These are phyloP conservation scores for Toxotes jaculatrix DNA, from an alignment of 2,113 vertebrate species.

Conservation along the genomic window DNA sequence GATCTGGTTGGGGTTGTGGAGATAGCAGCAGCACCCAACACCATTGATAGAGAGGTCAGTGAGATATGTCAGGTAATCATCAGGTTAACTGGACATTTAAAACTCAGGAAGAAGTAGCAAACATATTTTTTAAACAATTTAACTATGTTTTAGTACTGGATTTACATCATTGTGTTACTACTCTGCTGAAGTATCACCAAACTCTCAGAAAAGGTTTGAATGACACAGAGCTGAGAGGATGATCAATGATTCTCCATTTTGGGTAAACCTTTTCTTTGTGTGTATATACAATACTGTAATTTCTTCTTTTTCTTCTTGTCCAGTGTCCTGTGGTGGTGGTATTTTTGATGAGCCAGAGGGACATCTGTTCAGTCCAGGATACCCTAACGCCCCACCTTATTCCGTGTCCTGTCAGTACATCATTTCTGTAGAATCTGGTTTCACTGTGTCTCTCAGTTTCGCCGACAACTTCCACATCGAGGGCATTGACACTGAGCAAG, in stretches of 20 bases:
- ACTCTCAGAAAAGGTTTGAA: background rate
- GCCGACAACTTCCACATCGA: conserved; percentile 81
- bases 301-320: conserved; percentile 61
- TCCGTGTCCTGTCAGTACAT: conserved; percentile 79
- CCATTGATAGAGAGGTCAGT: too few relatives aligned
- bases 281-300: conserved; percentile 42
- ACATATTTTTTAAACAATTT: background rate
- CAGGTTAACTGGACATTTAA: too few relatives aligned
- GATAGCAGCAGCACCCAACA: too few relatives aligned
- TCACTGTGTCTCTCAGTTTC: conserved; percentile 80
- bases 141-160: background rate
- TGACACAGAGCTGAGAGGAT: background rate
- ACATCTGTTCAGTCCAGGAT: conserved; percentile 80
- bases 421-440: conserved; percentile 79
- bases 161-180: background rate
- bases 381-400: conserved; percentile 67
- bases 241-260: background rate
- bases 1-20: too few relatives aligned
- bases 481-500: conserved; percentile 60
- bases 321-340: conserved; percentile 79
- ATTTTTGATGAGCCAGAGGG: conserved; percentile 79
- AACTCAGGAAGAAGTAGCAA: too few relatives aligned
- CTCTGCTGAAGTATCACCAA: background rate
- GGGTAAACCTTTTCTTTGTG: too few relatives aligned
- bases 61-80: too few relatives aligned